phyloP scores from a whole-genome alignment of 2,888 invertebrate genomes.

The Lycaena phlaeas region DNA sequence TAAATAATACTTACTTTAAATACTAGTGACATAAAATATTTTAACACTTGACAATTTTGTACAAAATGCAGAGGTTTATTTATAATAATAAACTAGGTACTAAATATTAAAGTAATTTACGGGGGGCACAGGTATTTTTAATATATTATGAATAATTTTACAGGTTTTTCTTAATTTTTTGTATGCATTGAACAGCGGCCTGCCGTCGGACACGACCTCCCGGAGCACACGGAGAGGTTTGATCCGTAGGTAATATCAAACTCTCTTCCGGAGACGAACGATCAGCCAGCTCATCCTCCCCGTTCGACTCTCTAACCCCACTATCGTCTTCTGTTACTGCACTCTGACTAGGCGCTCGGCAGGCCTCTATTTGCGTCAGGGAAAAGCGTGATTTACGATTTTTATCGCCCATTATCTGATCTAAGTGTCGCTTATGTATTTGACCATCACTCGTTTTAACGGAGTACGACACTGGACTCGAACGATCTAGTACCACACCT shows the following conservation, averaged over 20 bases:
- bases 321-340: no score
- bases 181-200: neutral
- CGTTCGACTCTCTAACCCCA: no score
- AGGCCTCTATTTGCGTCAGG: neutral
- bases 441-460: neutral
- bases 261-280: no score
- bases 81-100: no score
- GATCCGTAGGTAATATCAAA: neutral
- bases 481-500: neutral
- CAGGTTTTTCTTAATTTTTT: neutral
- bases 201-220: neutral
- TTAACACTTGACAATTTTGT: neutral
- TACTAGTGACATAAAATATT: neutral
- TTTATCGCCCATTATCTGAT: neutral
- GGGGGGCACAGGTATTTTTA: neutral
- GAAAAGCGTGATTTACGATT: neutral
- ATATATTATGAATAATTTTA: neutral
- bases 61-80: no score
- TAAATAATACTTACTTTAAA: no score
- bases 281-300: no score
- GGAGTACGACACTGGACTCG: neutral
- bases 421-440: neutral
- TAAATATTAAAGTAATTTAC: neutral
- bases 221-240: neutral
- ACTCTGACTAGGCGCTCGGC: no score